Evolutionary conservation across 2,888 invertebrate genomes (phyloP), one percentile per base, ranked within the genome.

Genomic region (Campoplex nolae): DNA sequence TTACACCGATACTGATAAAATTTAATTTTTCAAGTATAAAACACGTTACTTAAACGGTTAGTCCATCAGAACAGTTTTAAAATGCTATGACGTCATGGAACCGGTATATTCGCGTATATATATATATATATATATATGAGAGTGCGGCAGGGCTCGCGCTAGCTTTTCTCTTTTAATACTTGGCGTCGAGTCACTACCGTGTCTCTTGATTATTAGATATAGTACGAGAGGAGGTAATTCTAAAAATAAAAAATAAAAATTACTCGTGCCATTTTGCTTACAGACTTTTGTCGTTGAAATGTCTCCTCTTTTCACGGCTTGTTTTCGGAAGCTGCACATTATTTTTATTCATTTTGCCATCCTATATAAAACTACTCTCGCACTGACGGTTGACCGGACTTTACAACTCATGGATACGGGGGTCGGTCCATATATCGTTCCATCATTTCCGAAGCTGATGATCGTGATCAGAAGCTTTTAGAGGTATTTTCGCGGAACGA

Each of bases 381-480:
- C 23, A 23, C n/a, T 28, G 58, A 58, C 2, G 58, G 58, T 58
- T 18, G 58, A 28, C 11, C 58, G 28, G 28, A 62, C 32, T 62
- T 32, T 13, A 62, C 32, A 62, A 62, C 32, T 62, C 62, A 32
- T 62, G 0, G 32, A 62, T 62, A 62, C 16, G 62, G 62, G 32
- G 62, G 62, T 32, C 62, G 16, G 7, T 32, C 16, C 62, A 32
- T 75, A 74, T 28, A 74, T 28, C 70, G 35, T 74, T 84, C 84
- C 65, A 85, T 87, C 78, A 82, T 82, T 78, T 62, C 74, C 45
- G 74, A 65, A 80, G 48, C 81, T 68, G 77, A 74, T 54, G 68
- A 78, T 81, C 70, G 51, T 74, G 71, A 70, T 79, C 71, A 76
- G 65, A 75, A 51, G 56, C 54, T 82, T 82, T 75, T 38, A 6